phyloP scores from a whole-genome alignment of 1,140 invertebrate species.

The Macrosteles quadrilineatus region DNA sequence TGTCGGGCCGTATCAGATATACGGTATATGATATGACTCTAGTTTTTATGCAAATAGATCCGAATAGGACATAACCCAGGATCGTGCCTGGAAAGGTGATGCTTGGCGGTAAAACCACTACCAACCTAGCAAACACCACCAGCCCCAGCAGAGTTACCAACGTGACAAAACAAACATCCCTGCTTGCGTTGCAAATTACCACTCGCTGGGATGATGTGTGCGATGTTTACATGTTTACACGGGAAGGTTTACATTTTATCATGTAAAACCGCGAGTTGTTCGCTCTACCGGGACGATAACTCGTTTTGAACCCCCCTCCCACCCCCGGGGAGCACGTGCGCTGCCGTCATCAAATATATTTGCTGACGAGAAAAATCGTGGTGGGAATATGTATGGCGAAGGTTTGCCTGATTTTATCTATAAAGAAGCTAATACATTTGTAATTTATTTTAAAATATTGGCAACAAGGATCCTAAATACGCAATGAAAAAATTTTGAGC shows the following conservation, averaged over 20 bases:
- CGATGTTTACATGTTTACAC: slow-evolving; percentile 5
- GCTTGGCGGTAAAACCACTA: neutral
- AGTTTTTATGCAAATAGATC: slow-evolving; percentile 31
- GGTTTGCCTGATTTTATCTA: too few species aligned
- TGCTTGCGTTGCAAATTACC: slow-evolving; percentile 18
- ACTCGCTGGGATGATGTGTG: neutral
- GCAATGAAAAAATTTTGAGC: too few species aligned
- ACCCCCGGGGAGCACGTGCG: too few species aligned
- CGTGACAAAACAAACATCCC: slow-evolving; percentile 22
- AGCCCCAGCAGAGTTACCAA: slow-evolving; percentile 2
- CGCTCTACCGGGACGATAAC: too few species aligned
- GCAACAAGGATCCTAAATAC: too few species aligned
- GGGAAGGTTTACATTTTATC: slow-evolving; percentile 13
- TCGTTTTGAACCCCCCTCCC: too few species aligned
- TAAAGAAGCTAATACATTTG: too few species aligned
- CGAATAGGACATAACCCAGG: slow-evolving; percentile 19
- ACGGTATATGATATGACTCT: slow-evolving; percentile 1
- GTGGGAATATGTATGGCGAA: too few species aligned
- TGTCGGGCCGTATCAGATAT: neutral
- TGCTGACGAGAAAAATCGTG: too few species aligned
- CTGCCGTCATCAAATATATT: too few species aligned
- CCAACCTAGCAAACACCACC: neutral
- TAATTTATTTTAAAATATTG: too few species aligned
- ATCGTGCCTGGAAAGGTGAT: slow-evolving; percentile 22
- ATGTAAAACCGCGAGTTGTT: slow-evolving; percentile 7